Percentiles rank a stretch among this genome's conserved stretches.
phyloP scores from a whole-genome alignment of 2,888 invertebrate genomes.

The Criorhina ranunculi region DNA sequence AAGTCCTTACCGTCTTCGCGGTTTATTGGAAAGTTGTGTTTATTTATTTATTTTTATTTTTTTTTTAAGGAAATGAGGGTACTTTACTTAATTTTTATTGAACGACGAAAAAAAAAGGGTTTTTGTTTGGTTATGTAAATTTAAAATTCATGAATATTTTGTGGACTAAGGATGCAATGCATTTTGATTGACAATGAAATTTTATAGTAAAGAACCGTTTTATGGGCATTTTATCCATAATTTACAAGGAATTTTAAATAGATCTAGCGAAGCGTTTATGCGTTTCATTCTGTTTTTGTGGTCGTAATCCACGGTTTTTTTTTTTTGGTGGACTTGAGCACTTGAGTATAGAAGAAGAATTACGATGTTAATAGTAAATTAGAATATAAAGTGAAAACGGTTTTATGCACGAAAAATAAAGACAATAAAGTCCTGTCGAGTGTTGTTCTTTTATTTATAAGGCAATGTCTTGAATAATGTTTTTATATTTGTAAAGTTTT shows the following conservation, averaged over 20 bases:
- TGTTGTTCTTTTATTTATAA: too few relatives aligned
- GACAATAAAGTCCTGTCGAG: too few relatives aligned
- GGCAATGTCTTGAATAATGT: too few relatives aligned
- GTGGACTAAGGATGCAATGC: slow-evolving; percentile 56
- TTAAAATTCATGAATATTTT: slow-evolving; percentile 72
- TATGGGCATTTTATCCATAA: slow-evolving; percentile 25
- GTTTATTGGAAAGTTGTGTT: slow-evolving; percentile 58
- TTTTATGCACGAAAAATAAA: too few relatives aligned
- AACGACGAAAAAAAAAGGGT: slow-evolving; percentile 54
- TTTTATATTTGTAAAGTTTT: too few relatives aligned
- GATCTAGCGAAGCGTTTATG: slow-evolving; percentile 8
- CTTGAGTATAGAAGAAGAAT: too few relatives aligned
- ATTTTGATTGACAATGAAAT: slow-evolving; percentile 45
- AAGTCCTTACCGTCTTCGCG: slow-evolving; percentile 18
- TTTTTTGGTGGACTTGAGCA: too few relatives aligned
- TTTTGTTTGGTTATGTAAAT: slow-evolving; percentile 60
- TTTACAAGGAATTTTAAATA: neutral
- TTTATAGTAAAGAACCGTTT: neutral
- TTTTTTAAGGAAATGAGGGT: slow-evolving; percentile 24
- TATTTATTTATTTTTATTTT: slow-evolving; percentile 39
- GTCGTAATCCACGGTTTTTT: neutral
- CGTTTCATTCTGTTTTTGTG: neutral
- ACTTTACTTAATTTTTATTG: slow-evolving; percentile 68
- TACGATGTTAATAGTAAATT: too few relatives aligned
- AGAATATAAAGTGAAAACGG: too few relatives aligned